Percentiles rank a stretch among this genome's conserved stretches.
phyloP scores from a whole-genome alignment of 2,888 invertebrate species.

The Sphecodes monilicornis region DNA sequence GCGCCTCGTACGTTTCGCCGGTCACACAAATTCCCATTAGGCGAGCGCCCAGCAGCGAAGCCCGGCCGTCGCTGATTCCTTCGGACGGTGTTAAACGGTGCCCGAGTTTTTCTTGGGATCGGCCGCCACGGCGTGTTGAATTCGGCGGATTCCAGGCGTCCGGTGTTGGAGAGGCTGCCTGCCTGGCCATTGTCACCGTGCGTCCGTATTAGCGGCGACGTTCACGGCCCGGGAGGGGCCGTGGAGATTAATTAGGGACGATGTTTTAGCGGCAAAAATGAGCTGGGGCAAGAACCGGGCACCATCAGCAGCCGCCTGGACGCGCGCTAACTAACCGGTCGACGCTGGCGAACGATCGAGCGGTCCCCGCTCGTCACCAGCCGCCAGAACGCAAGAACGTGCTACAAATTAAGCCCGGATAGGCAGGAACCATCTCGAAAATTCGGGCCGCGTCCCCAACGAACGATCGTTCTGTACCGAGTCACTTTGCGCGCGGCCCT shows the following conservation, averaged over 20 bases:
- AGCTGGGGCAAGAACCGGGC: constrained; percentile 68
- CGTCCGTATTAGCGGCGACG: constrained; percentile 63
- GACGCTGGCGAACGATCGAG: constrained; percentile 66
- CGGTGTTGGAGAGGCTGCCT: constrained; percentile 7
- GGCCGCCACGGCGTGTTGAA: constrained; percentile 70
- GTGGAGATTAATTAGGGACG: constrained; percentile 82
- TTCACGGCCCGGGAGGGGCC: constrained; percentile 56
- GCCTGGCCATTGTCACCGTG: constrained; percentile 68
- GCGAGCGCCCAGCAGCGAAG: constrained; percentile 28
- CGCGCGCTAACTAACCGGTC: constrained; percentile 75
- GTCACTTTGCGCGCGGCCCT: constrained; percentile 6
- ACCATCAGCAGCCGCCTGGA: constrained; percentile 67
- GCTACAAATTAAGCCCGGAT: constrained; percentile 83
- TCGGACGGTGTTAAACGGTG: constrained; percentile 66
- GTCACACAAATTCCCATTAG: constrained; percentile 71
- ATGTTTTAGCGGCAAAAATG: constrained; percentile 82
- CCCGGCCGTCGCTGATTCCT: constrained; percentile 37
- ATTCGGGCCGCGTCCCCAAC: constrained; percentile 67
- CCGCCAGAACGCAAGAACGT: constrained; percentile 79
- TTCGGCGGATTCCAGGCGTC: constrained; percentile 72
- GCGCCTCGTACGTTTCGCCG: constrained; percentile 64
- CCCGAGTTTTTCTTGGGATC: constrained; percentile 65
- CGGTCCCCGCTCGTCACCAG: constrained; percentile 72
- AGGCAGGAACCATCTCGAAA: constrained; percentile 80
- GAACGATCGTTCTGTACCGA: not conserved